phyloP scores from a whole-genome alignment of 2,797 vertebrate species.

The Cynodonichthys magdalenae region DNA sequence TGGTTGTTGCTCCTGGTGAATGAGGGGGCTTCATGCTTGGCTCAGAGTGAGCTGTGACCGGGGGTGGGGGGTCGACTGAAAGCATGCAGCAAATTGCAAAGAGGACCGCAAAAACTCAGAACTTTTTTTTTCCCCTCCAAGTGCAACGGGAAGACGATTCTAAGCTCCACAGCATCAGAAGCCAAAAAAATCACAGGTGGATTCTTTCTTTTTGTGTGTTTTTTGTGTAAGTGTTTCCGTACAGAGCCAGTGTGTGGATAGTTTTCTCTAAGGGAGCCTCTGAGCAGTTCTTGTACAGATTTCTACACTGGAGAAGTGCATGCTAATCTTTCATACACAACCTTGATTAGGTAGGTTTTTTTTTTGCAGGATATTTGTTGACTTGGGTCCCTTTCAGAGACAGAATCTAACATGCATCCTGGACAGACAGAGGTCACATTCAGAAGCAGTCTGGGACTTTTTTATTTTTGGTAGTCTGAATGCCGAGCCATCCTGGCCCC shows the following conservation, averaged over 20 bases:
- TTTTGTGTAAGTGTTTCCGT: conserved; percentile 37
- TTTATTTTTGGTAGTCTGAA: too few relatives aligned
- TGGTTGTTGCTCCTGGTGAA: conserved; percentile 43
- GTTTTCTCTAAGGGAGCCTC: conserved; percentile 40
- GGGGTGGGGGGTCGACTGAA: conserved; percentile 29
- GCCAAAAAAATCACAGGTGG: conserved; percentile 42
- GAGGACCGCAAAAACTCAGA: conserved; percentile 47
- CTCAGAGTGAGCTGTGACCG: conserved; percentile 58
- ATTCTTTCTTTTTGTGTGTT: neutral
- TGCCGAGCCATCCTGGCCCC: too few relatives aligned
- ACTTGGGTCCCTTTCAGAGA: neutral
- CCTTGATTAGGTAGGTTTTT: conserved; percentile 46
- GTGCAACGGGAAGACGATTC: conserved; percentile 71
- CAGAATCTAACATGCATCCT: too few relatives aligned
- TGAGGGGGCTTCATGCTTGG: conserved; percentile 66
- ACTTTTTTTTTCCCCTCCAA: conserved; percentile 54
- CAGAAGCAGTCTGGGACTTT: too few relatives aligned
- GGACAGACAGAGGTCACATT: too few relatives aligned
- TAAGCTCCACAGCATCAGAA: conserved; percentile 46
- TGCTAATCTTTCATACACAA: conserved; percentile 59
- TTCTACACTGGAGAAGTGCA: conserved; percentile 49
- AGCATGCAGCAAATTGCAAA: conserved; percentile 76
- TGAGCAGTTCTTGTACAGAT: conserved; percentile 53
- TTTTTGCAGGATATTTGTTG: conserved; percentile 52
- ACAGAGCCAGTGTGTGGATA: conserved; percentile 34